These are phyloP conservation scores for Heliconius sara DNA, from an alignment of 2,888 invertebrate genomes.

Conservation along the genomic window DNA sequence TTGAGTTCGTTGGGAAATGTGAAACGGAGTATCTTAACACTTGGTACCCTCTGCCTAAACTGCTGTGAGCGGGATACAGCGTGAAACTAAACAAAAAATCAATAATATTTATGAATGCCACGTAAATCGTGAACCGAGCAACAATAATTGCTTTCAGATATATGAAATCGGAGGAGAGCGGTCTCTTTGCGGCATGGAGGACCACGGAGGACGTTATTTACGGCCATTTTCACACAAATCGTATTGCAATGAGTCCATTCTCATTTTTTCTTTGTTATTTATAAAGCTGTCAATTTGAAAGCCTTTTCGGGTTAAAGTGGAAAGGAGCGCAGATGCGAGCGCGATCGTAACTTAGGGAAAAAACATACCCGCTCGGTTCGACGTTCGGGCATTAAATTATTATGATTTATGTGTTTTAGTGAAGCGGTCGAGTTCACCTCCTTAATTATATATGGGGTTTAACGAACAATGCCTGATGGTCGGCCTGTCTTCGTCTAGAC, in stretches of 20 bases:
- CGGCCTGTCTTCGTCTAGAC: slow-evolving; percentile 51
- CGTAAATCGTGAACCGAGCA: slow-evolving; percentile 8
- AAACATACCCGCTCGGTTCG: slow-evolving; percentile 61
- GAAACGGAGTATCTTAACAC: neutral
- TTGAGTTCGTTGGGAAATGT: neutral
- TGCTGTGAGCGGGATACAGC: neutral
- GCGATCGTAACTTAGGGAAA: slow-evolving; percentile 70
- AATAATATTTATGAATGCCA: slow-evolving; percentile 6
- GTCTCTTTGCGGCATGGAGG: slow-evolving; percentile 33
- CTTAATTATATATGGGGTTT: slow-evolving; percentile 78
- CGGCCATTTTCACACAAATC: slow-evolving; percentile 56
- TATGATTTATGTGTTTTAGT: slow-evolving; percentile 83
- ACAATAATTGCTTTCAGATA: slow-evolving; percentile 24
- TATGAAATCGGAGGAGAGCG: slow-evolving; percentile 40
- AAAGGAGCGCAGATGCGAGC: slow-evolving; percentile 69
- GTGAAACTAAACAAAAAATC: neutral
- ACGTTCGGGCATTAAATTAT: slow-evolving; percentile 73
- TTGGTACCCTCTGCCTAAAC: neutral
- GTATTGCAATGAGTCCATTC: slow-evolving; percentile 49
- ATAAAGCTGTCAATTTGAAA: slow-evolving; percentile 77
- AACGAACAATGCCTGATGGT: slow-evolving; percentile 70
- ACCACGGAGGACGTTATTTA: slow-evolving; percentile 55
- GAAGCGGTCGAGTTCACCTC: slow-evolving; percentile 63
- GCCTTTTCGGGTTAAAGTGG: slow-evolving; percentile 68
- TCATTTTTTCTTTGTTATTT: slow-evolving; percentile 58